Base-by-base conservation (phyloP, 2,113 vertebrate genomes). In the human region DNA sequence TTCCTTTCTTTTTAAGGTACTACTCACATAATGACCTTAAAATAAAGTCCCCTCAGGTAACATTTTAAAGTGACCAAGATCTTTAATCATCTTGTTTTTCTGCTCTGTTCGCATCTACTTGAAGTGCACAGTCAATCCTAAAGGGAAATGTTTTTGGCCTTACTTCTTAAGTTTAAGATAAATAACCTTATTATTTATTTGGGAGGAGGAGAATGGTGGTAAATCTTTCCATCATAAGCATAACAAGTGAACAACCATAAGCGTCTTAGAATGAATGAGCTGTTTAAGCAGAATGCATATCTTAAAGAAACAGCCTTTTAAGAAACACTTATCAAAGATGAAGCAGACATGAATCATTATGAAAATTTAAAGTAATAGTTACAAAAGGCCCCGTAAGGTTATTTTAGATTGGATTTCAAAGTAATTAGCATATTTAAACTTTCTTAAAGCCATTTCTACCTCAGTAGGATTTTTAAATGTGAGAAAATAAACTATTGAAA, bases 361-460 rank as follows among this genome's bases (percentile, higher is more conserved):
- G 57, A 95, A 98, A 97, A 91, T 93, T 89, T 35, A 98, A 97
- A 97, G 50, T 85, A 96, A 72, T 96, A 76, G 80, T 57, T 86
- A 92, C 23, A 73, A 96, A 96, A 91, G 72, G 40, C 2, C 6
- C 68, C 20, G 2, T 95, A 88, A 97, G 13, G 6, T 82, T 96
- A 94, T 89, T 93, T 94, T 48, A 94, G 32, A 73, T 55, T 95
- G 48, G 4, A 90, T 52, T 96, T 98, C 45, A 82, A 93, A 95
- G 45, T 93, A 83, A 94, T 79, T 80, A 97, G 66, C 32, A 92
- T 82, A 84, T 89, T 73, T 97, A 78, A 97, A 64, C 97, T 93
- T 93, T 94, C 57, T 83, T 95, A 72, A 81, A 98, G 55, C 57
- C 89, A 83, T 95, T 90, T 94, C 96, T 97, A 97, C 97, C 91